phyloP scores from a whole-genome alignment of 2,888 invertebrate genomes.

The Macaria liturata region DNA sequence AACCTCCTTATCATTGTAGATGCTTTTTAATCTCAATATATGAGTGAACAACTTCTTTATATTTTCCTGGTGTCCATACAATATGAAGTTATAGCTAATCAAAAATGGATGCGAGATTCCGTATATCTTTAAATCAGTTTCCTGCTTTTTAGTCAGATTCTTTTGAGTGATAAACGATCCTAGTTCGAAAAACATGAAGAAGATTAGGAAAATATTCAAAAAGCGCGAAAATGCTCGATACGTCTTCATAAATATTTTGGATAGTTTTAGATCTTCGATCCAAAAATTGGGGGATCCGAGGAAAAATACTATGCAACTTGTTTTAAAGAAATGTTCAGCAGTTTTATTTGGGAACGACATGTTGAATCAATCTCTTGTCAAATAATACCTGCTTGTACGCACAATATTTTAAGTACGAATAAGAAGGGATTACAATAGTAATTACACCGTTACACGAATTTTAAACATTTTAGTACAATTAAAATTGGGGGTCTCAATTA shows the following conservation, averaged over 20 bases:
- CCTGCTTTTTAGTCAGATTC: slow-evolving; percentile 26
- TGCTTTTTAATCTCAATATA: slow-evolving; percentile 13
- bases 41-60: slow-evolving; percentile 18
- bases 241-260: slow-evolving; percentile 14
- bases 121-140: slow-evolving; percentile 26
- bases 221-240: slow-evolving; percentile 13
- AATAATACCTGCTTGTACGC: no score
- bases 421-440: no score
- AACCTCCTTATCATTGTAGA: slow-evolving; percentile 23
- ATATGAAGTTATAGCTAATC: slow-evolving; percentile 13
- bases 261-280: slow-evolving; percentile 19
- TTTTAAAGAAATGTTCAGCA: slow-evolving; percentile 24
- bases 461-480: no score
- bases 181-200: slow-evolving; percentile 22
- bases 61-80: slow-evolving; percentile 10
- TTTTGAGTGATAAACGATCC: slow-evolving; percentile 26
- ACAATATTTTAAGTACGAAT: no score
- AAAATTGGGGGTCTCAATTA: no score
- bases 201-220: slow-evolving; percentile 2
- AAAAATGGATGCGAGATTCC: slow-evolving; percentile 22
- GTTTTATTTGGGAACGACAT: slow-evolving; percentile 22
- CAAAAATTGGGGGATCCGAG: slow-evolving; percentile 32
- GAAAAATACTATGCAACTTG: slow-evolving; percentile 21
- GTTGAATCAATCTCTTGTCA: not conserved
- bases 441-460: no score